Evolutionary conservation across 1,140 invertebrate species (phyloP).

Genomic region (Megalopta genalis): DNA sequence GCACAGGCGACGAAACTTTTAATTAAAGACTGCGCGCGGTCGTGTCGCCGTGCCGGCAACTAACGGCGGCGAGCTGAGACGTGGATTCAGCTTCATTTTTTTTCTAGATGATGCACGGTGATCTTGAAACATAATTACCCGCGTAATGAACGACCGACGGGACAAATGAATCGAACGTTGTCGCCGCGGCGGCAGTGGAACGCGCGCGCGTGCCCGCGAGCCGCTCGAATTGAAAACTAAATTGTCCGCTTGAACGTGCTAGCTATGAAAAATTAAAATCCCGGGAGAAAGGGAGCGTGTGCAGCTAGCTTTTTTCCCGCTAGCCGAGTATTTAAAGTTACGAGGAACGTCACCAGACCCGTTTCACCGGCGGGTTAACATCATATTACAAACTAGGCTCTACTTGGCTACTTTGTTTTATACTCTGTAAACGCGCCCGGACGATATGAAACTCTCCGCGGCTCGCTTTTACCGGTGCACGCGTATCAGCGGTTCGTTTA

Average conservation of each 20-base stretch:
- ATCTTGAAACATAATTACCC: no score
- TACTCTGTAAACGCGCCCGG: conserved; percentile 16
- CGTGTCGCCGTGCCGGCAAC: neutral
- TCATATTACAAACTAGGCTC: neutral
- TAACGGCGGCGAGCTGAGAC: conserved; percentile 20
- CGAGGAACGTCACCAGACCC: neutral
- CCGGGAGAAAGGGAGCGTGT: neutral
- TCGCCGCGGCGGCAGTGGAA: no score
- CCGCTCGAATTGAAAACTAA: no score
- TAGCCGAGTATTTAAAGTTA: neutral
- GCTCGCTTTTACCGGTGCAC: neutral
- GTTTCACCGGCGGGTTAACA: conserved; percentile 11
- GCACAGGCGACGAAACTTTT: conserved; percentile 21
- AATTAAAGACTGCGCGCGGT: conserved; percentile 20
- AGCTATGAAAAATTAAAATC: no score
- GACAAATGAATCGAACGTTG: no score
- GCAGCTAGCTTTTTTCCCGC: neutral
- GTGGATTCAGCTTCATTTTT: no score
- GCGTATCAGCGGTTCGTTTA: conserved; percentile 10
- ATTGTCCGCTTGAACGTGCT: no score
- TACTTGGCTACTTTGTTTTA: conserved; percentile 22
- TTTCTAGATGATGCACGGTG: no score
- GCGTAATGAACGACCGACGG: no score
- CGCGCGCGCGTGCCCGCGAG: no score
- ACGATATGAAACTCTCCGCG: conserved; percentile 24